These are phyloP conservation scores for Bostrychus sinensis DNA, from an alignment of 2,113 vertebrate genomes.

Conservation along the genomic window DNA sequence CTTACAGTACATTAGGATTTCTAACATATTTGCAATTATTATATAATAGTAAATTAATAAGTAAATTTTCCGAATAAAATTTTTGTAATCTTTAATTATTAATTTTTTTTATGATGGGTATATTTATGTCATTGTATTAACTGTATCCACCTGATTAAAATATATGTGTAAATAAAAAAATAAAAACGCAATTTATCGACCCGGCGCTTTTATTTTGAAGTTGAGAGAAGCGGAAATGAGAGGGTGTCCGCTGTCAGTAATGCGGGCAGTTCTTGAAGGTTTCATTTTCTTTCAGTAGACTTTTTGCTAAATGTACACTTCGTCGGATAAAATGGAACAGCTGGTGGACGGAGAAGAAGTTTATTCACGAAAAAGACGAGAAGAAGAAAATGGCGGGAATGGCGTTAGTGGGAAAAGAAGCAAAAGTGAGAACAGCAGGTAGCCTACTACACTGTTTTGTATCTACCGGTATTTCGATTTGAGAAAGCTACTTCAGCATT, in stretches of 20 bases:
- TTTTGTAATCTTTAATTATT: too few relatives aligned
- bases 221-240: not conserved
- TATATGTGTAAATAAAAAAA: not conserved
- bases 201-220: not conserved
- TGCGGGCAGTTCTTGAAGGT: not conserved
- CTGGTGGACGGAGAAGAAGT: not conserved
- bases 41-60: too few relatives aligned
- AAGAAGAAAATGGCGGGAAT: not conserved
- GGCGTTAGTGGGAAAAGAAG: not conserved
- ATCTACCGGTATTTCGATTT: not conserved
- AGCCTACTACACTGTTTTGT: not conserved
- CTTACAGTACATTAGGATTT: too few relatives aligned
- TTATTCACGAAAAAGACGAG: constrained; percentile 9
- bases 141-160: not conserved
- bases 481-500: not conserved
- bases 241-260: not conserved
- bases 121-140: too few relatives aligned
- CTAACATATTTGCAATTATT: too few relatives aligned
- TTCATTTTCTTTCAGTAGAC: too few relatives aligned
- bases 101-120: too few relatives aligned
- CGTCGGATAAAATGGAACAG: not conserved
- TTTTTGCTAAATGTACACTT: not conserved
- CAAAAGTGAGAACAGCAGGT: constrained; percentile 27
- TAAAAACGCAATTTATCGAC: not conserved
- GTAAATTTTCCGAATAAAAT: too few relatives aligned